Evolutionary conservation across 2,113 vertebrate species (phyloP), one percentile per base, ranked within the genome.

Genomic region (Thinocorus orbignyianus): DNA sequence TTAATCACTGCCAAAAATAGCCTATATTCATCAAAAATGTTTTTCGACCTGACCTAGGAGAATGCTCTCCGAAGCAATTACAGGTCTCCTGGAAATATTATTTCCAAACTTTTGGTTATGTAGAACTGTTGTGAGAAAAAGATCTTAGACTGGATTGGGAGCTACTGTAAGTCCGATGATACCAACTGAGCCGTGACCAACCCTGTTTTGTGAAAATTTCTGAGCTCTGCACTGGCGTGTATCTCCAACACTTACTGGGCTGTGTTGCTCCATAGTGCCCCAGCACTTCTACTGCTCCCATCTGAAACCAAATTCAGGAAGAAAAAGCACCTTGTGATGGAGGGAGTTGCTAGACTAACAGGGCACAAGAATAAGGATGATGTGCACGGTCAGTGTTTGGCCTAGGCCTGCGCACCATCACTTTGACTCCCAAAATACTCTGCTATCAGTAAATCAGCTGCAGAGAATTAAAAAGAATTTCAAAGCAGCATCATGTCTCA

Each of bases 141-240:
- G 24, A 48, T 24, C 1, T 1, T 66, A 52, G 41, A 42, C 35
- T n/a, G 22, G 39, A 64, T 30, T 60, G 39, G 17, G 81, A 74
- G 31, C 73, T 71, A 26, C 33, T 14, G 10, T 18, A 42, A 69
- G 19, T 33, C 5, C 2, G 37, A 9, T 31, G 11, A 88, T 10
- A 41, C 33, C 57, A 72, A 35, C 0, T 3, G 16, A 54, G 70
- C 13, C 55, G 17, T 44, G 80, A 57, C 48, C 55, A 48, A 8
- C 17, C 61, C 33, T 5, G 11, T 37, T 71, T 61, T 61, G 33
- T 48, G 41, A 44, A 65, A 72, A 48, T 24, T 37, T 72, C 66
- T 31, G 58, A 88, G 39, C 23, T 46, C 39, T 41, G 10, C 16
- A 64, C 37, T 5, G 0, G 13, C 1, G 0, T 35, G 0, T 35